Base-by-base conservation (phyloP, 2,888 invertebrate genomes). In the Phaonia tiefii region DNA sequence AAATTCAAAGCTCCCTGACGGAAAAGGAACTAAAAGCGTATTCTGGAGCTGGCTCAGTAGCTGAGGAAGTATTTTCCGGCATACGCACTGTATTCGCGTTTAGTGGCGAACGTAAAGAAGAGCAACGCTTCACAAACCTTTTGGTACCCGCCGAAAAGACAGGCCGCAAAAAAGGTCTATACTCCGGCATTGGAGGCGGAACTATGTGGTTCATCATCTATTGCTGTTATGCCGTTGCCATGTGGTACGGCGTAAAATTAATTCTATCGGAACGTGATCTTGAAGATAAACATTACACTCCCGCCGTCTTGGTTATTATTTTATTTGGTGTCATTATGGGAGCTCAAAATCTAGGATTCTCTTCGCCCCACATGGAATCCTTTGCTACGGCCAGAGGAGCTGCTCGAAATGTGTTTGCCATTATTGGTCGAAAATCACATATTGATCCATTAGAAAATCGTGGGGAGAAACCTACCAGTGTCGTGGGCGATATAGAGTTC, bases 11-110 rank as follows among this genome's bases (percentile, higher is more conserved):
- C 25, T 93, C 93, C 0, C 88, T 95, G 58, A 93, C 95, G 0
- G 93, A 93, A 1, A 92, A 93, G 89, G 95, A 95, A 86, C 86
- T 95, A 67, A 92, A 92, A 82, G 93, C 94, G 0, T 97, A 97
- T 90, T 95, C 96, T 0, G 92, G 93, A 72, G 96, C 96, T 0
- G 96, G 96, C 1, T 92, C 92, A 11, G 92, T 96, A 0, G 96
- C 96, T 1, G 96, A 96, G 86, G 96, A 96, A 89, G 96, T 95
- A 0, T 91, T 96, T 13, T 92, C 94, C 1, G 93, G 95, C 0
- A 93, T 96, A 69, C 92, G 95, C 75, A 96, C 96, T 0, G 96
- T 96, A 0, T 92, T 95, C 13, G 95, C 96, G 0, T 96, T 96
- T 86, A 95, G 95, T 7, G 96, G 96, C 0, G 94, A 96, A 88